Evolutionary conservation across 1,140 invertebrate genomes (phyloP).

Genomic region (Bombus difficillimus): DNA sequence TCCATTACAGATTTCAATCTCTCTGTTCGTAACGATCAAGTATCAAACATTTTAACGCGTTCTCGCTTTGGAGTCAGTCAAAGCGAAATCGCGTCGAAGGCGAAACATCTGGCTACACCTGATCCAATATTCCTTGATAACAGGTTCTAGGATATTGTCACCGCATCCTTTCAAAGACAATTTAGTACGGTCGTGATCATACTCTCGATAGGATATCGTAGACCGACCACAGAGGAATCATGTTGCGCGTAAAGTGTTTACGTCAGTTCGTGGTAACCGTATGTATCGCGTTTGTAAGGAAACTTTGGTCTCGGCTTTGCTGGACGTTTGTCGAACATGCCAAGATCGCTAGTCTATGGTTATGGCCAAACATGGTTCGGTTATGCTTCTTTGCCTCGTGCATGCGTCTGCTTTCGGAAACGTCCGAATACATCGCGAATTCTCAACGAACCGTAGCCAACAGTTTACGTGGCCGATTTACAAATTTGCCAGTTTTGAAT

Average conservation of each 20-base stretch:
- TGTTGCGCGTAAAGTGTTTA: constrained; percentile 41
- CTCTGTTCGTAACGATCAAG: background rate
- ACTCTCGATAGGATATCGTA: constrained; percentile 5
- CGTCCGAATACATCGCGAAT: constrained; percentile 7
- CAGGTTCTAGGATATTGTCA: constrained; percentile 12
- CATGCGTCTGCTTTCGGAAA: background rate
- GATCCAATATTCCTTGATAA: constrained; percentile 4
- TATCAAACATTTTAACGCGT: too few species aligned
- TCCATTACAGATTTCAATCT: background rate
- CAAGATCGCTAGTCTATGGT: constrained; percentile 30
- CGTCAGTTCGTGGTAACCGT: background rate
- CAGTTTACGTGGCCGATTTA: background rate
- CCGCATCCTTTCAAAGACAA: background rate
- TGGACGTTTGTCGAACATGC: constrained; percentile 56
- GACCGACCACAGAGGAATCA: constrained; percentile 6
- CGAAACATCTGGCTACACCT: background rate
- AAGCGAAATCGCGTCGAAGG: background rate
- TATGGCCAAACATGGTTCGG: constrained; percentile 59
- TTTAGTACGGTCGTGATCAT: background rate
- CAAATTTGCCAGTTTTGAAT: background rate
- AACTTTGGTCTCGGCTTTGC: constrained; percentile 37
- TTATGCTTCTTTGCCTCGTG: constrained; percentile 5
- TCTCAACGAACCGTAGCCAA: background rate
- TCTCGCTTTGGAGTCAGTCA: background rate
- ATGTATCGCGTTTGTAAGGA: constrained; percentile 26